A percentile compares a stretch with the other conserved stretches of the same genome.
Conservation (phyloP, 1,140 invertebrate genomes). For the Vollenhovia emeryi region DNA sequence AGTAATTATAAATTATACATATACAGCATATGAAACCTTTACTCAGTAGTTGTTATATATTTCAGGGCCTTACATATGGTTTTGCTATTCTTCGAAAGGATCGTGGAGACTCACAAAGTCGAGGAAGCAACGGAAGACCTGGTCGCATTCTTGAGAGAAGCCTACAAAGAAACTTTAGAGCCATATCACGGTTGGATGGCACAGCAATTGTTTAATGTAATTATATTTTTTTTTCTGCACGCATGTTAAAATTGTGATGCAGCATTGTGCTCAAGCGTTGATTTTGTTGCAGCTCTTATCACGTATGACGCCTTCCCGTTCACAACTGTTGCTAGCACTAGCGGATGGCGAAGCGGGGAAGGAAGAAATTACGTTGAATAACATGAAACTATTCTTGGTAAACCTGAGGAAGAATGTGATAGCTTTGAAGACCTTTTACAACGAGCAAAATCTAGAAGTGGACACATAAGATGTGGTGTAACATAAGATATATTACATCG, state of each 20-base stretch:
- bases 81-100: conserved; percentile 86
- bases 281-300: conserved; percentile 78
- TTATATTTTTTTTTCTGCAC: conserved; percentile 62
- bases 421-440: conserved; percentile 75
- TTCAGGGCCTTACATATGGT: conserved; percentile 88
- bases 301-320: conserved; percentile 80
- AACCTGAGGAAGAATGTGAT: conserved; percentile 76
- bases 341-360: conserved; percentile 72
- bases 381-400: conserved; percentile 74
- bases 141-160: conserved; percentile 85
- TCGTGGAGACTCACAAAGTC: conserved; percentile 85
- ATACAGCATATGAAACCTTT: neutral
- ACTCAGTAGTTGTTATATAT: conserved; percentile 51
- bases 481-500: neutral
- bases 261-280: neutral
- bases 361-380: conserved; percentile 73
- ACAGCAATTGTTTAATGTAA: conserved; percentile 88
- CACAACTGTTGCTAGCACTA: conserved; percentile 78
- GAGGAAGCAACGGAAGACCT: conserved; percentile 85
- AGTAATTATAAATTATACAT: neutral
- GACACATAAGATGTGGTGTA: conserved; percentile 10
- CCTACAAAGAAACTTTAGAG: conserved; percentile 88
- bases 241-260: neutral
- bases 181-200: conserved; percentile 89
- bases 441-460: conserved; percentile 72